Base-by-base conservation (phyloP, 2,888 invertebrate species). In the Archips crataeganus region DNA sequence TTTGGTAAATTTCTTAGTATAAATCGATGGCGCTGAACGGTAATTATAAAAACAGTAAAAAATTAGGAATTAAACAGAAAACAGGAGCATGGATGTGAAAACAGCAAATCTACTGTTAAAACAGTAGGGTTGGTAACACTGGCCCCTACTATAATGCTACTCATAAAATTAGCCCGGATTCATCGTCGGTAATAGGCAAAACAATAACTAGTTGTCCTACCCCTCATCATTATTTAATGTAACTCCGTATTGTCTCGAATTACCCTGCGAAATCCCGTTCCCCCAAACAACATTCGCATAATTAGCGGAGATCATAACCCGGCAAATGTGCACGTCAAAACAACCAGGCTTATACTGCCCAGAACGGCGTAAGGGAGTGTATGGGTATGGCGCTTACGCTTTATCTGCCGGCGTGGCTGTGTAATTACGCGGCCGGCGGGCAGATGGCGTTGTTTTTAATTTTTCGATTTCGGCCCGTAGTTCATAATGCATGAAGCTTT, bases 401-500 rank as follows among this genome's bases (percentile, higher is more conserved):
- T 23, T 57, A 63, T 57, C 45, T 2, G 34, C 9, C 13, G 34
- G 59, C 32, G 57, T 23, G 36, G 62, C 47, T 45, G 13, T 15
- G 69, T 70, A 70, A 70, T 70, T 70, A 70, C 85, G 80, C 72
- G 77, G 81, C 80, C 84, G 82, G 82, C 86, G 87, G 89, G 85
- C 92, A 93, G 93, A 93, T 93, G 94, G 91, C 89, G 87, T 84
- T 87, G 89, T 90, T 92, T 93, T 90, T 93, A 93, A 94, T 94
- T 93, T 94, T 93, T 94, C 94, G 93, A 93, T 94, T 93, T 94
- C 92, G 94, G 92, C 90, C 94, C 87, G 85, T 84, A 79, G 83
- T 94, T 87, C 91, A 93, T 93, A 90, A 94, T 94, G 93, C 89
- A 94, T 90, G 90, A 92, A 85, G 94, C 94, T 93, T 94, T 94